These are phyloP conservation scores for Andrena bucephala DNA, from an alignment of 2,888 invertebrate species.

Conservation along the genomic window DNA sequence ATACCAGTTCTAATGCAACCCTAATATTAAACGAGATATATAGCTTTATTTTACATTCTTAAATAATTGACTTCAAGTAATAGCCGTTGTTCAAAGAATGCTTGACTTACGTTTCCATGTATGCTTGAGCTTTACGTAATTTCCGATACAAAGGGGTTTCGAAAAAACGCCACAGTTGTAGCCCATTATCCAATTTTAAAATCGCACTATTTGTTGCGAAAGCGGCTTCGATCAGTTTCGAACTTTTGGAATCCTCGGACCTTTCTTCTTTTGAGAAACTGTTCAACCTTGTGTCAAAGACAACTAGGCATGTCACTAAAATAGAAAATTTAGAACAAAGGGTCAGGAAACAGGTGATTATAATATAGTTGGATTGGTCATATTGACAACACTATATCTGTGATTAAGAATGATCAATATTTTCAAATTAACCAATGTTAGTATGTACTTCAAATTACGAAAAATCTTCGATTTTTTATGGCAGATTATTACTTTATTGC, in stretches of 20 bases:
- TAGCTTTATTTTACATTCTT: not conserved
- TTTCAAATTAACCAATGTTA: not conserved
- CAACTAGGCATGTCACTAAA: conserved; percentile 91
- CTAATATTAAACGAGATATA: conserved; percentile 82
- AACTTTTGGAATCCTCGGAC: conserved; percentile 87
- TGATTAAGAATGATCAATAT: not conserved
- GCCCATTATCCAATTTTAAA: conserved; percentile 89
- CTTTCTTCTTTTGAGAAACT: conserved; percentile 89
- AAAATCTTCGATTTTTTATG: not conserved
- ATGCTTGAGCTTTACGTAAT: conserved; percentile 89
- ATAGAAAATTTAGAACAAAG: conserved; percentile 62
- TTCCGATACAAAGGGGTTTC: conserved; percentile 91
- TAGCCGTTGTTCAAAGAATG: not conserved
- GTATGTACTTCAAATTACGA: not conserved
- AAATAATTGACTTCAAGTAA: not conserved
- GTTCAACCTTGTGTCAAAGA: conserved; percentile 90
- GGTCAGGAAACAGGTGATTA: not conserved
- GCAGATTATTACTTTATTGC: not conserved
- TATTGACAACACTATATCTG: not conserved
- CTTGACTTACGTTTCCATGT: conserved; percentile 88
- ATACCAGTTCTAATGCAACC: conserved; percentile 89
- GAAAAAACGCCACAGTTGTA: conserved; percentile 90
- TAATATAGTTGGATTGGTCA: not conserved
- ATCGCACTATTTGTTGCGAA: conserved; percentile 90
- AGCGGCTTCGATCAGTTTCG: conserved; percentile 90